These are phyloP conservation scores for Hydrochoerus hydrochaeris DNA, from an alignment of 2,113 vertebrate species.

Conservation along the genomic window DNA sequence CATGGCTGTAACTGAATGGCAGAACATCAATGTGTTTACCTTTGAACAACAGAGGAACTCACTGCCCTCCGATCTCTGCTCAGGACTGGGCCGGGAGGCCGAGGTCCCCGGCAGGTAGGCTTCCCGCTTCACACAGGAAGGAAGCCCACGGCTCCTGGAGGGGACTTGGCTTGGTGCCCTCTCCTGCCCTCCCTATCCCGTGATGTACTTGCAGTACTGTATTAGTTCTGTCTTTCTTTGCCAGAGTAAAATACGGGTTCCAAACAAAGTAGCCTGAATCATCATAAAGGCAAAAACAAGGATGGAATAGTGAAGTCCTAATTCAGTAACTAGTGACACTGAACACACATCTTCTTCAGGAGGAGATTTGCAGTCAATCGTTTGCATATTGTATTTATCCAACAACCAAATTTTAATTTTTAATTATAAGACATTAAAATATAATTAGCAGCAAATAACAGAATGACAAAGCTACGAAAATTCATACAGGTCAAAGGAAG, in stretches of 20 bases:
- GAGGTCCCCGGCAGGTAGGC: neutral
- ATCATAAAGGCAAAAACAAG: neutral
- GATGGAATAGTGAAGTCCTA: conserved; percentile 45
- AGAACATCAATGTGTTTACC: conserved; percentile 59
- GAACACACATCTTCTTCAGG: conserved; percentile 73
- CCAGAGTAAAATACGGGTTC: neutral
- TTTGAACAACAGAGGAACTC: conserved; percentile 55
- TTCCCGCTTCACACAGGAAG: conserved; percentile 39
- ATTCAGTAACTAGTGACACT: conserved; percentile 62
- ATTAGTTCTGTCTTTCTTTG: conserved; percentile 20
- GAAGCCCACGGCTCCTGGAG: conserved; percentile 47
- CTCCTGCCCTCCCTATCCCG: neutral
- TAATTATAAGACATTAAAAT: conserved; percentile 80
- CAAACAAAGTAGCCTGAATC: conserved; percentile 27
- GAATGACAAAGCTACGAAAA: conserved; percentile 73
- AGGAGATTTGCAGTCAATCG: conserved; percentile 72
- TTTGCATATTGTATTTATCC: conserved; percentile 78
- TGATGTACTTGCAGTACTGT: neutral
- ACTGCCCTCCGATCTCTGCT: conserved; percentile 39
- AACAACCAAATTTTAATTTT: conserved; percentile 79
- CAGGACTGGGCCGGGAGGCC: neutral
- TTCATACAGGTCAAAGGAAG: conserved; percentile 76
- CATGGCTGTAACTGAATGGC: neutral
- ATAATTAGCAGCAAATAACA: conserved; percentile 81
- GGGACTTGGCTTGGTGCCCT: conserved; percentile 35